Evolutionary conservation across 2,797 vertebrate genomes (phyloP), one percentile per base, ranked within the genome.

Genomic region (Myotis myotis): DNA sequence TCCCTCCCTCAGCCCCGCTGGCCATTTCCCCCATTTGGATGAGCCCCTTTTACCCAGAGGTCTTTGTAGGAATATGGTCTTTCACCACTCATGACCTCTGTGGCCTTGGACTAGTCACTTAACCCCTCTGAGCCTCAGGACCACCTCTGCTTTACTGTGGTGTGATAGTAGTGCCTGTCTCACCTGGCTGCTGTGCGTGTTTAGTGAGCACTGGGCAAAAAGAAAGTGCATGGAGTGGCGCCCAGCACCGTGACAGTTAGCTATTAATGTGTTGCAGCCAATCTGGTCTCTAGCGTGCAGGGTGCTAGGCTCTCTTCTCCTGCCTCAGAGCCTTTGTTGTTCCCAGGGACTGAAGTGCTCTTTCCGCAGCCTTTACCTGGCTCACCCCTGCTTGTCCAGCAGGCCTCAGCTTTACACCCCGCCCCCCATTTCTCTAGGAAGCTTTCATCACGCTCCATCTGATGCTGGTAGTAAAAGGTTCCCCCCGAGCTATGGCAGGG

Each of bases 181-280:
- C 20, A 20, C 28, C 8, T 22, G 53, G 47, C n/a, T 47, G 16
- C n/a, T 20, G 5, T 12, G 16, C 0, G 0, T 36, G 41, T 20
- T 33, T 83, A 51, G 28, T 66, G 72, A 33, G 49, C 49, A 25
- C 30, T 0, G 6, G 36, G 47, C 6, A 3, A 6, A 16, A 8
- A 23, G 76, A 15, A 44, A 17, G 25, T 3, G 25, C 28, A 22
- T 75, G 2, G 4, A 6, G 47, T n/a, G 22, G n/a, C 5, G 0
- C 19, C 1, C 19, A 10, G 16, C 66, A 11, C 3, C 25, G 15
- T 15, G 60, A 0, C 44, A 0, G 23, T 25, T 38, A 22, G 53
- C 23, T 36, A 6, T 0, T 82, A 23, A 38, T 2, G 22, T 33
- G 30, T 23, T 9, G 28, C 7, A 25, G 60, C 47, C 36, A 0